A percentile compares a stretch with the other conserved stretches of the same genome.
phyloP scores from a whole-genome alignment of 2,113 vertebrate genomes.

The Scytalopus superciliaris region DNA sequence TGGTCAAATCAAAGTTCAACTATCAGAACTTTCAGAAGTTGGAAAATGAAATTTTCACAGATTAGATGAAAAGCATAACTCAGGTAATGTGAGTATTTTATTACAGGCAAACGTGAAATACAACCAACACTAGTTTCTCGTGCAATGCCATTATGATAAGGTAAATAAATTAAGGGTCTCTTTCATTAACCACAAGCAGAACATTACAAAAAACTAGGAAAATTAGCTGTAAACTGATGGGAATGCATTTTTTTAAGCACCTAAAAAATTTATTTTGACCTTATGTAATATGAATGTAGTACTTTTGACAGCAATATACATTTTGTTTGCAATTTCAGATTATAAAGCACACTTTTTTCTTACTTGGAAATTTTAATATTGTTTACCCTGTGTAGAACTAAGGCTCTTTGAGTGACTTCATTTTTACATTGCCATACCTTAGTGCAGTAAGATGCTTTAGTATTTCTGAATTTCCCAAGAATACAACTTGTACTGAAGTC shows the following conservation, averaged over 20 bases:
- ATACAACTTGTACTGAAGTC: neutral
- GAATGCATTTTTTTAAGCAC: neutral
- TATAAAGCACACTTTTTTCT: neutral
- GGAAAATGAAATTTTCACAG: neutral
- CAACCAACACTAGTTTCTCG: neutral
- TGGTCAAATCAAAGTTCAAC: neutral
- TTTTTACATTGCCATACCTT: neutral
- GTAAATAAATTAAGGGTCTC: neutral
- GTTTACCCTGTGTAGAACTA: neutral
- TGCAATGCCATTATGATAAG: neutral
- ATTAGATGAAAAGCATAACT: neutral
- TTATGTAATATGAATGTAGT: neutral
- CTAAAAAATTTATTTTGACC: neutral
- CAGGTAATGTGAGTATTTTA: neutral
- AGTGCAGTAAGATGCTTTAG: neutral
- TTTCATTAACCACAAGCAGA: neutral
- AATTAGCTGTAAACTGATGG: neutral
- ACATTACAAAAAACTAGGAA: neutral
- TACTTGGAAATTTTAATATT: neutral
- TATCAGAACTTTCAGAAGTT: neutral
- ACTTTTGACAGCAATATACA: neutral
- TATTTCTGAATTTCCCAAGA: neutral
- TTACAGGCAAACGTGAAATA: neutral
- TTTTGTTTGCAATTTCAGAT: neutral
- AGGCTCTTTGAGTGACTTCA: neutral